Evolutionary conservation across 2,113 vertebrate genomes (phyloP), one percentile per base, ranked within the genome.

Genomic region (Herpailurus yagouaroundi): DNA sequence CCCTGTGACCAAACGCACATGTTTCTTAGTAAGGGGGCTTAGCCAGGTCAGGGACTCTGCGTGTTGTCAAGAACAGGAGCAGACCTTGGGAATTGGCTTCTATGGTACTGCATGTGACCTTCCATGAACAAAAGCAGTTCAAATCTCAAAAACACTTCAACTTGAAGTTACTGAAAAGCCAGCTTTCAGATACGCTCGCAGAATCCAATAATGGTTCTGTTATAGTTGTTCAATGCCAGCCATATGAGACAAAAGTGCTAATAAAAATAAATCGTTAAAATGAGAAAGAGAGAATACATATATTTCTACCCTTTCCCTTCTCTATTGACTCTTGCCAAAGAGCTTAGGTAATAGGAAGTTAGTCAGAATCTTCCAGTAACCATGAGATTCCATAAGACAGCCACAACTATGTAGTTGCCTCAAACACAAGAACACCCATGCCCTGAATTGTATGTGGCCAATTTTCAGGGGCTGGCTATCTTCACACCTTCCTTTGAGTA

Each of bases 51-150:
- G 87, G 52, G 79, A 15, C 89, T 76, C 87, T 18, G 83, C 7
- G 0, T 55, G 31, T 52, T n/a, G 19, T 60, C 19, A 66, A 52
- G 68, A 93, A 60, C 60, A 81, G 68, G 83, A 76, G 33, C 57
- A 36, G 69, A 60, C n/a, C 19, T 5, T 38, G 29, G 80, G 95
- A 76, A 50, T 4, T 11, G 5, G 81, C 79, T 52, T 89, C 84
- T 14, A 4, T 4, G 25, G 31, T 29, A 50, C 29, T 14, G 12
- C 80, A 36, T 2, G 31, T 81, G 92, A 96, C 84, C 90, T 85
- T 66, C 84, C 33, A 16, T 3, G 45, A 97, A 96, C 64, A 96
- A 96, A 97, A 82, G 91, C 91, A 66, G 38, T 48, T 89, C 50
- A 57, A 71, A 84, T 68, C 94, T 94, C 80, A 80, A 77, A 92